These are phyloP conservation scores for Gymnoscelis rufifasciata DNA, from an alignment of 2,888 invertebrate species.

Conservation along the genomic window DNA sequence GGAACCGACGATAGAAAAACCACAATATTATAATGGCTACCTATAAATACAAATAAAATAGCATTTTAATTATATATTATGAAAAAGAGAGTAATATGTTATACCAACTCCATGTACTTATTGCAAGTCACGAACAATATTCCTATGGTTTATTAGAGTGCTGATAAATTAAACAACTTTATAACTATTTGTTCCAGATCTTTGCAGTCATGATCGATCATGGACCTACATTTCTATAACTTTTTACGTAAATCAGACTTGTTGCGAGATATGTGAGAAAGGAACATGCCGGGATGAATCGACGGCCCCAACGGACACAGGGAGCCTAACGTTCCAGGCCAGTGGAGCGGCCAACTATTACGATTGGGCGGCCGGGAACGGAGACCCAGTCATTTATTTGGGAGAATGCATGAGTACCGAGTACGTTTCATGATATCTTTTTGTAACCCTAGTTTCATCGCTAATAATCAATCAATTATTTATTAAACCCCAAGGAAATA, in stretches of 20 bases:
- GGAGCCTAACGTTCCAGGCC: not conserved
- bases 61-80: too few species aligned
- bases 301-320: not conserved
- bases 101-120: too few species aligned
- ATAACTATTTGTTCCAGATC: slow-evolving; percentile 38
- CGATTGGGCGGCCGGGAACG: not conserved
- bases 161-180: not conserved
- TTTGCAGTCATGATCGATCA: slow-evolving; percentile 67
- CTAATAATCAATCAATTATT: too few species aligned
- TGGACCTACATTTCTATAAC: slow-evolving; percentile 64
- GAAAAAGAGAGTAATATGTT: too few species aligned
- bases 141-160: not conserved
- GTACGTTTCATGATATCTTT: not conserved
- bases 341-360: not conserved
- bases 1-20: too few species aligned
- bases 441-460: too few species aligned
- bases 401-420: not conserved
- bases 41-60: too few species aligned
- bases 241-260: slow-evolving; percentile 20
- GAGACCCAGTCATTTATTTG: not conserved
- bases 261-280: not conserved
- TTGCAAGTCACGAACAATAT: not conserved
- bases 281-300: not conserved
- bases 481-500: too few species aligned
- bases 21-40: too few species aligned